Conservation (phyloP, 2,113 vertebrate genomes). For the Etheostoma spectabile region DNA sequence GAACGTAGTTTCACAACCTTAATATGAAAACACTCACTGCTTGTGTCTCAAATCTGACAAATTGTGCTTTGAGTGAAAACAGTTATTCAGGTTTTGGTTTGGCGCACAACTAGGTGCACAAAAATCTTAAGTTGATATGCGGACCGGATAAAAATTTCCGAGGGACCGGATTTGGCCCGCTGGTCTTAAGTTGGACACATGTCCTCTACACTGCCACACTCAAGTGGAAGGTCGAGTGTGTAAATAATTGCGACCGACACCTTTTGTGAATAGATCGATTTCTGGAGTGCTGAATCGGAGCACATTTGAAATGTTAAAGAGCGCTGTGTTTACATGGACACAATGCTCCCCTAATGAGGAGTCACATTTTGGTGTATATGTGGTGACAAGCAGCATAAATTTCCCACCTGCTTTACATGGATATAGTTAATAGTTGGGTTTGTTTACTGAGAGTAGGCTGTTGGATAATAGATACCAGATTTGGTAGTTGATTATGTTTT, state of each 20-base stretch:
- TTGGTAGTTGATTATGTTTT: slow-evolving; percentile 4
- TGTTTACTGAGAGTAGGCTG: neutral
- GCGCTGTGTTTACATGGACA: slow-evolving; percentile 24
- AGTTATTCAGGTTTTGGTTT: too few relatives aligned
- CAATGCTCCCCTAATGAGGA: neutral
- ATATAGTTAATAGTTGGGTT: slow-evolving; percentile 16
- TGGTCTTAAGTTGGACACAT: too few relatives aligned
- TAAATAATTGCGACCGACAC: slow-evolving; percentile 41
- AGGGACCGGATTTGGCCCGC: too few relatives aligned
- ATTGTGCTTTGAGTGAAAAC: too few relatives aligned
- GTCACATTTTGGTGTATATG: neutral
- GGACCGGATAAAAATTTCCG: too few relatives aligned
- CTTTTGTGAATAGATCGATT: slow-evolving; percentile 40
- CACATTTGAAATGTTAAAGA: slow-evolving; percentile 24
- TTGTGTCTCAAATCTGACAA: too few relatives aligned
- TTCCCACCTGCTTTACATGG: slow-evolving; percentile 9
- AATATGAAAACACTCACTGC: too few relatives aligned
- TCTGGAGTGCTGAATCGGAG: slow-evolving; percentile 17
- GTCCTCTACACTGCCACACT: slow-evolving; percentile 25
- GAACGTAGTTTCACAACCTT: too few relatives aligned
- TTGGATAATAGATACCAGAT: neutral
- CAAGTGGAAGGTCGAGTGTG: slow-evolving; percentile 46
- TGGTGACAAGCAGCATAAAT: slow-evolving; percentile 17
- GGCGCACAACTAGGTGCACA: too few relatives aligned
- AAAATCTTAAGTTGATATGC: too few relatives aligned